These are phyloP conservation scores for Xerus rutilus DNA, from an alignment of 2,797 vertebrate species.

Conservation along the genomic window DNA sequence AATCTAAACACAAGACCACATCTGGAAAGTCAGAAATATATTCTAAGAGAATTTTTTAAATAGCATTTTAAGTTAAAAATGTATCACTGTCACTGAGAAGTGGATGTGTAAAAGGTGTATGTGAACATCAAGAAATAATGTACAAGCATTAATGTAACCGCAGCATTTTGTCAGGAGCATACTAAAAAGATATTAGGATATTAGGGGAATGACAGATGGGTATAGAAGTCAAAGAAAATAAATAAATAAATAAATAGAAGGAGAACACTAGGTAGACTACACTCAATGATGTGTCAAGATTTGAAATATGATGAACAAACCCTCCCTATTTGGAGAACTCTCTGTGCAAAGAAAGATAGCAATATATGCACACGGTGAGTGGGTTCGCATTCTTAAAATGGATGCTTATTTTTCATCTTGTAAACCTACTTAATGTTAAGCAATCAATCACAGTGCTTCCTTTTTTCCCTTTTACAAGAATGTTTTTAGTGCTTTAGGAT, in stretches of 20 bases:
- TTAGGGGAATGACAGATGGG: neutral
- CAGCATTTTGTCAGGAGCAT: neutral
- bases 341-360: neutral
- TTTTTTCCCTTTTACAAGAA: neutral
- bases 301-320: neutral
- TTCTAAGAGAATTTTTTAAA: neutral
- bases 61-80: neutral
- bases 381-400: neutral
- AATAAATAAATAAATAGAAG: neutral
- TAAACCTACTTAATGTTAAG: neutral
- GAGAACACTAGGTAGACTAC: fast-evolving
- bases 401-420: neutral
- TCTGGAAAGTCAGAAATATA: neutral
- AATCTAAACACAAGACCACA: neutral
- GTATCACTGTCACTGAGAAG: neutral
- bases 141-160: neutral
- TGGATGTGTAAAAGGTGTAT: neutral
- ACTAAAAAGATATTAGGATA: neutral
- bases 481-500: neutral
- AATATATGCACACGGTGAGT: neutral
- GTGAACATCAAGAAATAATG: neutral
- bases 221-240: neutral
- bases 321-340: neutral
- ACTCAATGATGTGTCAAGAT: neutral
- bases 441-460: neutral